Evolutionary conservation across 2,888 invertebrate species (phyloP), one percentile per base, ranked within the genome.

Genomic region (Philaethria dido): DNA sequence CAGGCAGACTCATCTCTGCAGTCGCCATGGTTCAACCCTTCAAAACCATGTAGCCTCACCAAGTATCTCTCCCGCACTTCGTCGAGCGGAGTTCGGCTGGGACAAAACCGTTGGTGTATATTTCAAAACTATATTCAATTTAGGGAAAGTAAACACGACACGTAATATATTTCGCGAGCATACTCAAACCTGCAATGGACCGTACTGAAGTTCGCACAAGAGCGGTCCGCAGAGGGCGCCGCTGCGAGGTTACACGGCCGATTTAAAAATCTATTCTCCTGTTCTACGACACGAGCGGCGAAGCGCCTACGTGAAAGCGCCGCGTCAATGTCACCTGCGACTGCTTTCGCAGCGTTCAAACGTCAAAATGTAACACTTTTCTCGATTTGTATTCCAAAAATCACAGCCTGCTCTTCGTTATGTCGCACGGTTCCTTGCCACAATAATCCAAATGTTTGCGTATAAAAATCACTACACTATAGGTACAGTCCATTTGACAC

Each of bases 1-100:
- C 91, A 75, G 94, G 94, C 75, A 93, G 87, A 80, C 92, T 93
- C 94, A 94, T 94, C 81, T 93, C 94, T 80, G 85, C 87, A 80
- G 88, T 88, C 73, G 92, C 91, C 92, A 92, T 92, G 89, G 89
- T 81, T 91, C 80, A 90, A 77, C 82, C 84, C 80, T 82, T 79
- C 82, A 87, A 81, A 80, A 89, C 83, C 91, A 90, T 90, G 87
- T 82, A 88, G 85, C 74, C 70, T 62, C 64, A 72, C 76, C 74
- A 72, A 48, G 44, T 20, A 29, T 39, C 50, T 55, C 62, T 13
- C 57, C 59, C 20, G 47, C 77, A 73, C 75, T 74, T 77, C 75
- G 76, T 71, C 74, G 72, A 72, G 71, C 74, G 68, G 69, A 62
- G 77, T 75, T 77, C 73, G 72, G 77, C 71, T 69, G 72, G 64